Base-by-base conservation (phyloP, 2,888 invertebrate genomes). In the Tachystola acroxantha region DNA sequence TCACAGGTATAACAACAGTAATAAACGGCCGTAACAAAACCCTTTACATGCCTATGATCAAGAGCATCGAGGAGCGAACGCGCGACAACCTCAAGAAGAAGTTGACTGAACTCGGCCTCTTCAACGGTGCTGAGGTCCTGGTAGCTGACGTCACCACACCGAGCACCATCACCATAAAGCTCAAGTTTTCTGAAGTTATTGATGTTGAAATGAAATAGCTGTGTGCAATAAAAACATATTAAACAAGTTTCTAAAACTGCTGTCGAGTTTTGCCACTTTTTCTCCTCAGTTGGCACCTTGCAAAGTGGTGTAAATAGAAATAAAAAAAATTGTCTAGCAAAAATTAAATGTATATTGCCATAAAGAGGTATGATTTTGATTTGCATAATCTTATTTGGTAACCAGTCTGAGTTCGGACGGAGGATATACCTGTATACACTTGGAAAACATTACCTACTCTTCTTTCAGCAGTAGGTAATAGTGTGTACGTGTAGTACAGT, bases 111-210 rank as follows among this genome's bases (percentile, higher is more conserved):
- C 86, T 99, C 39, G 96, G 94, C 1, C 79, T 99, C 11, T 88
- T 76, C 39, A 93, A 97, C 75, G 97, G 96, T 0, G 93, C 92
- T 36, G 94, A 96, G 65, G 88, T 99, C 36, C 89, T 96, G 50
- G 96, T 99, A 1, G 96, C 98, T 0, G 99, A 99, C 86, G 86
- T 92, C 11, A 98, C 98, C 2, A 93, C 94, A 3, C 97, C 98
- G 0, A 93, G 91, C 57, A 92, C 95, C 6, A 79, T 96, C 32
- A 89, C 93, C n/a, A 84, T 95, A 37, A 91, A 91, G 69, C 87
- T 96, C 14, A 93, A 92, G 67, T 93, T 91, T 66, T 43, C 60
- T 30, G 74, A 78, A 46, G 89, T 88, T 67, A 42, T 60, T 67
- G 91, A 90, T 73, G 76, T 85, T n/a, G 85, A 87, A 40, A 85